phyloP scores from a whole-genome alignment of 2,888 invertebrate genomes.

The Standfussiana lucernea region DNA sequence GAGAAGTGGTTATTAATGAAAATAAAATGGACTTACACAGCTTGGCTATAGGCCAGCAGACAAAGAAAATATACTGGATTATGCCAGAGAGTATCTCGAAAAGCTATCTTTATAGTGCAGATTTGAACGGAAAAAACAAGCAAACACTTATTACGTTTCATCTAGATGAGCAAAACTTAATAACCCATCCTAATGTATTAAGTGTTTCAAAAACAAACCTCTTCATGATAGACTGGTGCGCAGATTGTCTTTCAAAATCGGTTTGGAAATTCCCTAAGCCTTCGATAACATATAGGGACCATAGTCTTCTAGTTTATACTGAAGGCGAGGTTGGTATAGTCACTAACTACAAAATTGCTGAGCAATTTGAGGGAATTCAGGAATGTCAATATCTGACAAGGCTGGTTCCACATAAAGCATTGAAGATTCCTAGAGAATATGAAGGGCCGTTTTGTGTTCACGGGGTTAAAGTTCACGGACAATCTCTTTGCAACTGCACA shows the following conservation, averaged over 20 bases:
- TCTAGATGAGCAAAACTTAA: not conserved
- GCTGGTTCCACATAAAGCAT: not conserved
- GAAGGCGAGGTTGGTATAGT: not conserved
- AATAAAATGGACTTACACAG: not conserved
- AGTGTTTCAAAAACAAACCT: not conserved
- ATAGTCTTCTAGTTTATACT: accelerated
- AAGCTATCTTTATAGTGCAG: not conserved
- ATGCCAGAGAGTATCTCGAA: accelerated
- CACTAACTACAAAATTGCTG: not conserved
- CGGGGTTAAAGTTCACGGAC: not conserved
- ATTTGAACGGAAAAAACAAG: not conserved
- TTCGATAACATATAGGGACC: accelerated
- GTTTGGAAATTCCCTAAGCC: not conserved
- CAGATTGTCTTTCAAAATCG: accelerated
- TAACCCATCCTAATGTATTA: not conserved
- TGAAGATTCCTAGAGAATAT: not conserved
- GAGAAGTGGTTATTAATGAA: not conserved
- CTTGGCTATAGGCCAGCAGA: not conserved
- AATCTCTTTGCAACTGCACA: slow-evolving; percentile 8
- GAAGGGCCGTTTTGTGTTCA: not conserved
- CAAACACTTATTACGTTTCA: accelerated
- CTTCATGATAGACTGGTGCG: accelerated
- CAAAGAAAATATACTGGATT: not conserved
- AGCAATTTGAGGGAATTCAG: slow-evolving; percentile 3
- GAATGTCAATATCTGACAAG: not conserved